Evolutionary conservation across 1,140 invertebrate genomes (phyloP).

Genomic region (Eriosoma lanigerum): DNA sequence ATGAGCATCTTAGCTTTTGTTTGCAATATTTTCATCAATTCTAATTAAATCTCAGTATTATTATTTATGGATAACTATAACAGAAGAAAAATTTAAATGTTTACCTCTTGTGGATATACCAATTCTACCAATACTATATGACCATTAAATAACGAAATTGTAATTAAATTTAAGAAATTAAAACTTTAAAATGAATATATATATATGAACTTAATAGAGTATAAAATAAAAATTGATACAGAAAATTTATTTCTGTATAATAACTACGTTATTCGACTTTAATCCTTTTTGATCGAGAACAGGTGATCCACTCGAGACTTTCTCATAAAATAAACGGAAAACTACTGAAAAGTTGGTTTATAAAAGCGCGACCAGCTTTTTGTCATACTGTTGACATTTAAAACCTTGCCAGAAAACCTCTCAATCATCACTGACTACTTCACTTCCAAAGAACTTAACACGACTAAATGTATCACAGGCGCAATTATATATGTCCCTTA

Average conservation of each 20-base stretch:
- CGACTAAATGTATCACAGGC: neutral
- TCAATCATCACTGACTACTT: constrained; percentile 16
- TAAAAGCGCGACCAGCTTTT: neutral
- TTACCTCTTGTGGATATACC: too few relatives aligned
- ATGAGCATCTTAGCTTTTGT: too few relatives aligned
- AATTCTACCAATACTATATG: too few relatives aligned
- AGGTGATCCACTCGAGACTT: neutral
- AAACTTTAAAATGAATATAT: too few relatives aligned
- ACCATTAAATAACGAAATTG: too few relatives aligned
- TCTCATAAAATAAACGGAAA: neutral
- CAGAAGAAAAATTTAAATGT: too few relatives aligned
- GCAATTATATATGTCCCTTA: too few relatives aligned
- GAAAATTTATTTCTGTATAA: too few relatives aligned
- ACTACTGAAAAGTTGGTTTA: neutral
- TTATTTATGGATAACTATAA: too few relatives aligned
- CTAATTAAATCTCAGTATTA: neutral
- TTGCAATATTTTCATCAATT: neutral
- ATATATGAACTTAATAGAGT: too few relatives aligned
- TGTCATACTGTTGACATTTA: constrained; percentile 22
- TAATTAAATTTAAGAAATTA: too few relatives aligned
- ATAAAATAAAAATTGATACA: too few relatives aligned
- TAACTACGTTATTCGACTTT: neutral
- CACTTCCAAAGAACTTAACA: neutral
- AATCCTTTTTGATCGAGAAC: neutral
- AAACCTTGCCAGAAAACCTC: neutral